A percentile compares a stretch with the other conserved stretches of the same genome.
Evolutionary conservation across 2,888 invertebrate species (phyloP).

Genomic region (Trichopria drosophilae): DNA sequence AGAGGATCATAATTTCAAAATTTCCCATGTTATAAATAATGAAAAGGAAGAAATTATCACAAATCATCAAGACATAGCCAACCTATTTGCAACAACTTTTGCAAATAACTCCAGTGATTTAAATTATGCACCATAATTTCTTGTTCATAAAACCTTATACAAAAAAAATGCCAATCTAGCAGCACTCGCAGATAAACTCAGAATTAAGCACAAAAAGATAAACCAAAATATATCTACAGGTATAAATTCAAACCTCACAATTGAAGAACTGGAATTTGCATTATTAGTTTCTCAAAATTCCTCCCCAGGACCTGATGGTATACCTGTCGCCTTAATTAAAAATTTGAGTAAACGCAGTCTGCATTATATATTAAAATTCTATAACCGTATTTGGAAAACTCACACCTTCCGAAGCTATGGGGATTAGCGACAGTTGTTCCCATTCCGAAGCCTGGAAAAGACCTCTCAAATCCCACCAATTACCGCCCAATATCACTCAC

Average conservation of each 20-base stretch:
- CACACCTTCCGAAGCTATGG: slow-evolving; percentile 21
- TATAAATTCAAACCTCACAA: too few species aligned
- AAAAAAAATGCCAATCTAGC: too few species aligned
- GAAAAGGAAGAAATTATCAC: not conserved
- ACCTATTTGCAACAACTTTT: slow-evolving; percentile 8
- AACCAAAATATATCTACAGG: too few species aligned
- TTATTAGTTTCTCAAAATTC: slow-evolving; percentile 9
- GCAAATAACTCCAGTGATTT: slow-evolving; percentile 7
- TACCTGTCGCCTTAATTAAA: slow-evolving; percentile 19
- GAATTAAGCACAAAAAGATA: too few species aligned
- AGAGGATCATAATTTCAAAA: too few species aligned
- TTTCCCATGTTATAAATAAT: too few species aligned
- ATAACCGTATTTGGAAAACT: slow-evolving; percentile 22
- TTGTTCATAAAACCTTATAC: not conserved
- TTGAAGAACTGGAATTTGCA: not conserved
- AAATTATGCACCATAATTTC: slow-evolving; percentile 6
- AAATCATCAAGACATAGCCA: slow-evolving; percentile 6
- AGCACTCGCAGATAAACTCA: too few species aligned
- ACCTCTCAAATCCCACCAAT: slow-evolving; percentile 5
- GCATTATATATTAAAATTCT: slow-evolving; percentile 15
- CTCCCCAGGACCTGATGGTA: slow-evolving; percentile 24
- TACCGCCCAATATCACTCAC: slow-evolving; percentile 31
- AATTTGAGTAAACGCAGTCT: slow-evolving; percentile 9
- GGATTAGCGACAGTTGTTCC: slow-evolving; percentile 24
- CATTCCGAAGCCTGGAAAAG: slow-evolving; percentile 25